Evolutionary conservation across 1,140 invertebrate genomes (phyloP).

Genomic region (Lineus longissimus): DNA sequence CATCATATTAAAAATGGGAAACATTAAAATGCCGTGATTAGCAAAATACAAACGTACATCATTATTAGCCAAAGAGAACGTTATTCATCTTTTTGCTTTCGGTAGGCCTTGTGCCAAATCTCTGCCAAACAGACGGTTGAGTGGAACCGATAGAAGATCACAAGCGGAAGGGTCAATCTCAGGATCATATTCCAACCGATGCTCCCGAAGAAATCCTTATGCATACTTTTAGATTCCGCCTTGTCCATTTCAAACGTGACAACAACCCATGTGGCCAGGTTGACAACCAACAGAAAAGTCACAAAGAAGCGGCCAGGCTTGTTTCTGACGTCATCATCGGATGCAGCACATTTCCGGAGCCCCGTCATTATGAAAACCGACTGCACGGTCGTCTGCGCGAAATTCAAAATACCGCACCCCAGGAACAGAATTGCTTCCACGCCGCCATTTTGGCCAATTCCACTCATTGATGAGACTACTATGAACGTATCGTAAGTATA

Average conservation of each 20-base stretch:
- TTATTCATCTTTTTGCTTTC: conserved; percentile 31
- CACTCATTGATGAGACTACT: conserved; percentile 35
- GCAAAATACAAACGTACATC: too few species aligned
- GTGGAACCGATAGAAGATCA: conserved; percentile 95
- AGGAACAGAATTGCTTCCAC: conserved; percentile 59
- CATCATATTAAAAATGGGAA: too few species aligned
- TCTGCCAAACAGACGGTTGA: conserved; percentile 95
- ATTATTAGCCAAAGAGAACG: too few species aligned
- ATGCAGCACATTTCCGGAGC: conserved; percentile 57
- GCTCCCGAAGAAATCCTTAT: conserved; percentile 80
- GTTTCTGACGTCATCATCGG: conserved; percentile 36
- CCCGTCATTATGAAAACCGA: conserved; percentile 93
- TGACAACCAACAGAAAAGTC: conserved; percentile 75
- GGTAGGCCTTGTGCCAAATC: conserved; percentile 93
- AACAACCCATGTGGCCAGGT: conserved; percentile 75
- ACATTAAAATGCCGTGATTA: too few species aligned
- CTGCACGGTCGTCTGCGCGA: conserved; percentile 78
- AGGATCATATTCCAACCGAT: conserved; percentile 98
- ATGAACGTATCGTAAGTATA: conserved; percentile 90
- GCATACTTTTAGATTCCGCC: neutral
- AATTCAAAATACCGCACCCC: conserved; percentile 67
- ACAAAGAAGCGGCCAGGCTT: conserved; percentile 75
- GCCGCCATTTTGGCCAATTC: conserved; percentile 72
- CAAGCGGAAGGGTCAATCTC: conserved; percentile 89
- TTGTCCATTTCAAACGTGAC: conserved; percentile 88